Evolutionary conservation across 2,113 vertebrate genomes (phyloP).

Genomic region (Indri indri): DNA sequence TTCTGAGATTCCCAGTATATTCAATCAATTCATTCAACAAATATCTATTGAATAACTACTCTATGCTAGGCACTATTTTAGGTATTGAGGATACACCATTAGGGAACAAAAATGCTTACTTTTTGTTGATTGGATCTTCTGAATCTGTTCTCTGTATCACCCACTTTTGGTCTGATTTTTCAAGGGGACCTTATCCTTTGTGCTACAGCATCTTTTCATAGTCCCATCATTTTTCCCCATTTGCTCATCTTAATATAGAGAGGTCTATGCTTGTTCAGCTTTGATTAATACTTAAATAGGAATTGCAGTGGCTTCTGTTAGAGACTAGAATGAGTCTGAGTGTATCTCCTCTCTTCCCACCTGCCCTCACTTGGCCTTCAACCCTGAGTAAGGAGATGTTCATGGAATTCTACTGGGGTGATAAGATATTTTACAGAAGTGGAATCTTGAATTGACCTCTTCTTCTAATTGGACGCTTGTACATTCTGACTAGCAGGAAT

Average conservation of each 20-base stretch:
- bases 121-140: not conserved
- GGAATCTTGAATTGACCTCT: conserved; percentile 17
- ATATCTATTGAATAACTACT: not conserved
- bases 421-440: not conserved
- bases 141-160: not conserved
- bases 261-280: not conserved
- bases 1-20: conserved; percentile 4
- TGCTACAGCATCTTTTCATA: conserved; percentile 12
- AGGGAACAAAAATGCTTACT: not conserved
- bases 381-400: not conserved
- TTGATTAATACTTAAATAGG: not conserved
- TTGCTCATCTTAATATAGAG: conserved; percentile 31
- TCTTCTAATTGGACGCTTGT: conserved; percentile 24
- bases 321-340: not conserved
- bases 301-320: not conserved
- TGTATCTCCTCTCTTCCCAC: not conserved
- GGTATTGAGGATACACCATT: not conserved
- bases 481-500: conserved; percentile 50
- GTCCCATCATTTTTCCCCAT: not conserved
- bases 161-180: conserved; percentile 9
- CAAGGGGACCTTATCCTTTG: not conserved
- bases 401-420: not conserved
- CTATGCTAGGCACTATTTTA: not conserved
- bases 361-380: not conserved
- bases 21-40: not conserved